Evolutionary conservation across 2,888 invertebrate species (phyloP).

Genomic region (Cenopis cana): DNA sequence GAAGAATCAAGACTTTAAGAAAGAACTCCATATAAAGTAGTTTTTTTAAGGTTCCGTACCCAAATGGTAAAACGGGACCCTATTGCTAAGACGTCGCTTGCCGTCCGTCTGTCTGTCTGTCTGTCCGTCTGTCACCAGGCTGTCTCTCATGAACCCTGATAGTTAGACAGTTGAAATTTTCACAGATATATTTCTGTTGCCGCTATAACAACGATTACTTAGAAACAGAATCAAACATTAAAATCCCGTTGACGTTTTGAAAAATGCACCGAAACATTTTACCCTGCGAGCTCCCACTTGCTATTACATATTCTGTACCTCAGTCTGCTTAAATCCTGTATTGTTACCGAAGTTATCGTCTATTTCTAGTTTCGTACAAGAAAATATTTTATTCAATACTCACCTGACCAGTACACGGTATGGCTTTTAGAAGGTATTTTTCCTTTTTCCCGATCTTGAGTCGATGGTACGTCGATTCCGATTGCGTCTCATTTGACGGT

Average conservation of each 20-base stretch:
- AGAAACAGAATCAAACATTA: too few relatives aligned
- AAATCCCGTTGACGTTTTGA: not conserved
- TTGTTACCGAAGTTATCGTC: slow-evolving; percentile 3
- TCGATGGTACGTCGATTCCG: slow-evolving; percentile 1
- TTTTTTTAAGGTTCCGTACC: too few relatives aligned
- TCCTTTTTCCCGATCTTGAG: slow-evolving; percentile 14
- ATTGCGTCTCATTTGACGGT: not conserved
- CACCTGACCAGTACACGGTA: slow-evolving; percentile 42
- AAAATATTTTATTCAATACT: slow-evolving; percentile 43
- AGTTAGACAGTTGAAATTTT: too few relatives aligned
- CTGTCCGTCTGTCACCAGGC: too few relatives aligned
- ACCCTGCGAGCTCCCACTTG: not conserved
- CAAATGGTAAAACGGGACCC: too few relatives aligned
- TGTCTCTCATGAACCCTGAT: too few relatives aligned
- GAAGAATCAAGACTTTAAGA: too few relatives aligned
- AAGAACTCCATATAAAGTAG: too few relatives aligned
- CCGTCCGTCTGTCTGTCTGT: too few relatives aligned
- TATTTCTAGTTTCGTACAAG: slow-evolving; percentile 28
- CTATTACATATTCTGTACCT: not conserved
- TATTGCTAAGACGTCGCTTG: too few relatives aligned
- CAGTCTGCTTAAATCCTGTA: not conserved
- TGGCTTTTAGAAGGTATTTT: slow-evolving; percentile 38
- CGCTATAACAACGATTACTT: too few relatives aligned
- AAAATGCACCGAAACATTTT: not conserved
- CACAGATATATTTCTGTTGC: too few relatives aligned